These are phyloP conservation scores for Oncopodura yosiiana DNA, from an alignment of 1,140 invertebrate species.

Conservation along the genomic window DNA sequence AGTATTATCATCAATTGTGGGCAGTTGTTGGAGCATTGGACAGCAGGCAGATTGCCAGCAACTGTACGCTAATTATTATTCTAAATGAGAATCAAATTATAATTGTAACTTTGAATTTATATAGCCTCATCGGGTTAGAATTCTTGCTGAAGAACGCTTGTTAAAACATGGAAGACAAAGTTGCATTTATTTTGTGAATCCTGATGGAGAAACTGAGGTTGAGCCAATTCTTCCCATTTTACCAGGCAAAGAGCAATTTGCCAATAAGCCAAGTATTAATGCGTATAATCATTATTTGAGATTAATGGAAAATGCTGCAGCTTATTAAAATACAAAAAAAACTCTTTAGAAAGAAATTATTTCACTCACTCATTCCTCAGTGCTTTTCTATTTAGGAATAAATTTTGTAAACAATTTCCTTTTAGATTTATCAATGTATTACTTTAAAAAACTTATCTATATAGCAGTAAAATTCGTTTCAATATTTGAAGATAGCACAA, in stretches of 20 bases:
- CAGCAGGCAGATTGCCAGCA: constrained; percentile 17
- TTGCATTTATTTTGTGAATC: constrained; percentile 11
- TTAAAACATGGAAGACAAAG: constrained; percentile 11
- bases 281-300: constrained; percentile 11
- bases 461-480: too few relatives aligned
- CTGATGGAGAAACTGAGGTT: constrained; percentile 10
- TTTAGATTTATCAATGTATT: too few relatives aligned
- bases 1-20: constrained; percentile 20
- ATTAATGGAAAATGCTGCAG: constrained; percentile 2
- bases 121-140: constrained; percentile 10
- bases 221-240: constrained; percentile 1
- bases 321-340: neutral
- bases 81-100: neutral
- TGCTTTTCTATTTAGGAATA: too few relatives aligned
- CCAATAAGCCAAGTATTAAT: neutral
- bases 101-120: constrained; percentile 5
- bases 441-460: too few relatives aligned
- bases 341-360: too few relatives aligned
- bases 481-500: too few relatives aligned
- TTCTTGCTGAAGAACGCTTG: neutral
- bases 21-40: constrained; percentile 23
- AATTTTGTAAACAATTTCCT: too few relatives aligned
- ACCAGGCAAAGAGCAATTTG: neutral
- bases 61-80: neutral
- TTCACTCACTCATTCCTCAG: too few relatives aligned